phyloP scores from a whole-genome alignment of 2,113 vertebrate species.

The Otolemur garnettii region DNA sequence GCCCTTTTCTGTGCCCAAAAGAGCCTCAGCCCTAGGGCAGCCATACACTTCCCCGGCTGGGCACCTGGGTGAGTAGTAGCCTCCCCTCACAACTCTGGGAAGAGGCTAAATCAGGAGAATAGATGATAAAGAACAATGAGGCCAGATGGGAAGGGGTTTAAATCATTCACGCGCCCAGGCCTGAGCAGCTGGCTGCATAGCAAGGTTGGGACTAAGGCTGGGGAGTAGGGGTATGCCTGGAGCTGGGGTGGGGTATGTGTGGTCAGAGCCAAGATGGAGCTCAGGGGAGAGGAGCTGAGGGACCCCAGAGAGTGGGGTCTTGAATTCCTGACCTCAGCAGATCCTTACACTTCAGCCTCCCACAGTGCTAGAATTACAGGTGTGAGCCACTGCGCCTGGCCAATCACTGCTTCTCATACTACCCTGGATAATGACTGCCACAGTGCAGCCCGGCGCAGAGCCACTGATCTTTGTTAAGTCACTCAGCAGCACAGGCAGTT shows the following conservation, averaged over 20 bases:
- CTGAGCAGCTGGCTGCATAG: neutral
- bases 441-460: too few species aligned
- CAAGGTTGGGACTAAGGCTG: neutral
- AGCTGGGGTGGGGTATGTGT: neutral
- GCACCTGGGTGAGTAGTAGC: neutral
- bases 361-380: too few species aligned
- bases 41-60: neutral
- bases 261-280: neutral
- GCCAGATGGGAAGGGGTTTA: conserved; percentile 20
- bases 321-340: neutral
- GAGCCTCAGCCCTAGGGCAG: neutral
- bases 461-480: neutral
- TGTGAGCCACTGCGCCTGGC: neutral
- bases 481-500: fast-evolving
- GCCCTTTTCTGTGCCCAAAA: neutral
- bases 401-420: fast-evolving
- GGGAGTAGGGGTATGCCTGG: neutral
- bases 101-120: conserved; percentile 55
- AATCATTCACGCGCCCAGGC: neutral
- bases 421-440: neutral
- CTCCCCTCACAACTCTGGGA: neutral
- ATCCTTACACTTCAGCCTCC: neutral
- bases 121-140: conserved; percentile 43
- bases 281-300: neutral
- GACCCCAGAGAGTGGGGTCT: neutral